Evolutionary conservation across 2,113 vertebrate genomes (phyloP).

Genomic region (Petromus typicus): DNA sequence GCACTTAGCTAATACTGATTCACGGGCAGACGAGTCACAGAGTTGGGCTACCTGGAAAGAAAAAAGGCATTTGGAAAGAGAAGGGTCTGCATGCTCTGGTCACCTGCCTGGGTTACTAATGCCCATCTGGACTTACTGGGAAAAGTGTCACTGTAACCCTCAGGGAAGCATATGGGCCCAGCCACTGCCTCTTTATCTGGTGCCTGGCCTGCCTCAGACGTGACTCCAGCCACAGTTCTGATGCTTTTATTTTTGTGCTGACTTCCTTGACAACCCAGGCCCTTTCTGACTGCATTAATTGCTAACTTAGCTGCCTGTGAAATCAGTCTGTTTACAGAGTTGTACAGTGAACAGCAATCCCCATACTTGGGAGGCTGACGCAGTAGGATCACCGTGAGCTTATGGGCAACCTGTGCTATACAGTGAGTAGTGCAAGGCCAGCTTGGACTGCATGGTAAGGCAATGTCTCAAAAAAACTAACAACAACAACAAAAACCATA

Average conservation of each 20-base stretch:
- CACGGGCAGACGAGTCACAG: not conserved
- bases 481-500: not conserved
- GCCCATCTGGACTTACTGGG: not conserved
- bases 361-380: not conserved
- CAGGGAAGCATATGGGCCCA: not conserved
- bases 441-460: not conserved
- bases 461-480: not conserved
- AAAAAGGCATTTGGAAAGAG: not conserved
- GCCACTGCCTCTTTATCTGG: not conserved
- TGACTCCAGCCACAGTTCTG: not conserved
- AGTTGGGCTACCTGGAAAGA: not conserved
- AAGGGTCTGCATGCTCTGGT: not conserved
- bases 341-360: not conserved
- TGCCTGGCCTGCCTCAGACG: not conserved
- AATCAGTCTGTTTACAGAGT: not conserved
- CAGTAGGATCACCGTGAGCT: not conserved
- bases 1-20: not conserved
- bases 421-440: not conserved
- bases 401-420: not conserved
- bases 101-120: not conserved
- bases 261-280: not conserved
- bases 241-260: not conserved
- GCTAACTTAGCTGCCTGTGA: not conserved
- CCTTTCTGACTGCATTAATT: not conserved
- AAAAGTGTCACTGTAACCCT: not conserved